Percentiles rank a stretch among this genome's conserved stretches.
Conservation (phyloP, 2,888 invertebrate species). For the Ormyrus thymus region DNA sequence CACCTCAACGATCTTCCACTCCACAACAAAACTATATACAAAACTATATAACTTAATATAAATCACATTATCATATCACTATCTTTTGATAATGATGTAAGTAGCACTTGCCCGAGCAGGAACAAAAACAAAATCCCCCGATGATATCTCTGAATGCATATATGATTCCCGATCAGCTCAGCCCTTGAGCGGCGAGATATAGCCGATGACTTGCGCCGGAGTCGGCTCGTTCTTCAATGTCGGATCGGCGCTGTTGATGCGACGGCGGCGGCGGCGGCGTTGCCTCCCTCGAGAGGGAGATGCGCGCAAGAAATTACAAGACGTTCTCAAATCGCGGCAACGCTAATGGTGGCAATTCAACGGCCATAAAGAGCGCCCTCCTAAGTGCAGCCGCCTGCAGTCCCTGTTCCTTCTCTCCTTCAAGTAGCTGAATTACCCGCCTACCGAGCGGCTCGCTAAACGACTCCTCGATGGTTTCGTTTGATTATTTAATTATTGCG, state of each 20-base stretch:
- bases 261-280: not conserved
- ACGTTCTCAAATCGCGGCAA: constrained; percentile 8
- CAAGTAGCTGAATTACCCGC: not conserved
- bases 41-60: too few relatives aligned
- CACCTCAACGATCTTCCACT: too few relatives aligned
- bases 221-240: constrained; percentile 13
- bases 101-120: too few relatives aligned
- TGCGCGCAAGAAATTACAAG: constrained; percentile 20
- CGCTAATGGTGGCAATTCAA: constrained; percentile 16
- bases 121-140: too few relatives aligned
- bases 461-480: not conserved
- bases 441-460: constrained; percentile 12
- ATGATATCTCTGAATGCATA: too few relatives aligned
- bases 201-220: not conserved
- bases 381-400: not conserved
- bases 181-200: not conserved
- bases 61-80: too few relatives aligned
- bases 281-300: not conserved
- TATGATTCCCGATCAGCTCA: too few relatives aligned
- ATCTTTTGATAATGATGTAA: too few relatives aligned
- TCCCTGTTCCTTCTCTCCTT: not conserved
- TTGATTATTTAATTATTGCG: too few relatives aligned
- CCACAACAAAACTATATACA: too few relatives aligned
- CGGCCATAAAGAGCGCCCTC: constrained; percentile 2
- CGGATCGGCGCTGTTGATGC: constrained; percentile 8